A percentile compares a stretch with the other conserved stretches of the same genome.
These are phyloP conservation scores for Xestobium rufovillosum DNA, from an alignment of 2,888 invertebrate species.

Conservation along the genomic window DNA sequence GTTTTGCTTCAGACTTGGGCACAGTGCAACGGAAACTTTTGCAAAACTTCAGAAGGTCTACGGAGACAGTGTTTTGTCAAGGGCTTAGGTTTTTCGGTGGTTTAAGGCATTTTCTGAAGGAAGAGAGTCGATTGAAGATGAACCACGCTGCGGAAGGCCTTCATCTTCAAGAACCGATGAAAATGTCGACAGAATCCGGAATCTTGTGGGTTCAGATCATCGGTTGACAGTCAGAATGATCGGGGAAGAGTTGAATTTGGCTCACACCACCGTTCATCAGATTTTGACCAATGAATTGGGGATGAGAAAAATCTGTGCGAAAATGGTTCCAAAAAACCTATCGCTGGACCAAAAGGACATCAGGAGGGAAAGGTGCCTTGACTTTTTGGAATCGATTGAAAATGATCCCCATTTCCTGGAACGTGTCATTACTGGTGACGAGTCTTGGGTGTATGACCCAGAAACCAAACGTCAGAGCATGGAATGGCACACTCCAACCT, in stretches of 20 bases:
- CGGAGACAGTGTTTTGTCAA: slow-evolving; percentile 9
- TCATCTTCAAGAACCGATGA: slow-evolving; percentile 20
- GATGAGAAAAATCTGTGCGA: no score
- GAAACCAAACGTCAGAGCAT: neutral
- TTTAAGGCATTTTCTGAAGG: no score
- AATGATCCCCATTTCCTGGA: slow-evolving; percentile 12
- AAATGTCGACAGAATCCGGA: slow-evolving; percentile 24
- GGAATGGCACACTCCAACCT: slow-evolving; percentile 1
- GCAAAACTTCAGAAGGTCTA: slow-evolving; percentile 7
- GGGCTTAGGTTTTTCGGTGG: slow-evolving; percentile 16
- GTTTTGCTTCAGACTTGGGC: slow-evolving; percentile 13
- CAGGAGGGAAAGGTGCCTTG: no score
- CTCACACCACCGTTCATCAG: slow-evolving; percentile 21
- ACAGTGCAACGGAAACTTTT: slow-evolving; percentile 10
- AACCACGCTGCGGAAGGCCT: no score
- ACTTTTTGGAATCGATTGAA: slow-evolving; percentile 11
- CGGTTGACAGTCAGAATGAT: slow-evolving; percentile 22
- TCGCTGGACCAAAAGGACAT: slow-evolving; percentile 13
- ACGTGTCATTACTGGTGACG: slow-evolving; percentile 7
- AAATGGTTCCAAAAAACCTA: slow-evolving; percentile 6
- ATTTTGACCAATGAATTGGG: slow-evolving; percentile 24
- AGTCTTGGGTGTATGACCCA: slow-evolving; percentile 13
- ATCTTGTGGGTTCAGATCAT: slow-evolving; percentile 23
- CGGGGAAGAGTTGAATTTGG: slow-evolving; percentile 23
- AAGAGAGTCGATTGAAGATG: no score